Percentiles rank a stretch among this genome's conserved stretches.
Conservation (phyloP, 1,140 invertebrate genomes). For the Euura saliciscinereae region DNA sequence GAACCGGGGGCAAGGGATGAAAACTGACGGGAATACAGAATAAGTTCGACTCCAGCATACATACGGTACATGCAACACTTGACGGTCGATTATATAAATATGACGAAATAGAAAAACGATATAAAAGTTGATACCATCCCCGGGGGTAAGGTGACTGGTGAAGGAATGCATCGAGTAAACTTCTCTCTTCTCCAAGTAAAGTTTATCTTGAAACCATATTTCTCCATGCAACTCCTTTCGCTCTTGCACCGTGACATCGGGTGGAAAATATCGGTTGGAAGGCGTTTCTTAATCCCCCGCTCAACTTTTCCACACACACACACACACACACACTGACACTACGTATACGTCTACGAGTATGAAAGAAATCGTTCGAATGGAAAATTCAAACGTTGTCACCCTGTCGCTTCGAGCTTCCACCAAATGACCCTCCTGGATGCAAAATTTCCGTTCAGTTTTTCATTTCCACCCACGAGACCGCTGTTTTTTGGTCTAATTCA, state of each 20-base stretch:
- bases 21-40: not conserved
- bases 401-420: not conserved
- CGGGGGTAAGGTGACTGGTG: not conserved
- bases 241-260: not conserved
- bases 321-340: not conserved
- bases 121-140: constrained; percentile 5
- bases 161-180: too few relatives aligned
- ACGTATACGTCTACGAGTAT: not conserved
- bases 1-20: not conserved
- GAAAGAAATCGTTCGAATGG: constrained; percentile 5
- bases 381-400: constrained; percentile 5
- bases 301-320: not conserved
- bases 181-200: not conserved
- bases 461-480: too few relatives aligned
- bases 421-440: too few relatives aligned
- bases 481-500: too few relatives aligned
- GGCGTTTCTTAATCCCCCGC: not conserved
- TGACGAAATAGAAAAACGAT: not conserved
- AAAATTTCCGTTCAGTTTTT: too few relatives aligned
- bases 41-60: not conserved
- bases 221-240: not conserved
- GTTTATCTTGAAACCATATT: constrained; percentile 4
- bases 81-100: too few relatives aligned
- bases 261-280: not conserved
- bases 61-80: too few relatives aligned